These are phyloP conservation scores for Eutrigla gurnardus DNA, from an alignment of 2,797 vertebrate genomes.

Conservation along the genomic window DNA sequence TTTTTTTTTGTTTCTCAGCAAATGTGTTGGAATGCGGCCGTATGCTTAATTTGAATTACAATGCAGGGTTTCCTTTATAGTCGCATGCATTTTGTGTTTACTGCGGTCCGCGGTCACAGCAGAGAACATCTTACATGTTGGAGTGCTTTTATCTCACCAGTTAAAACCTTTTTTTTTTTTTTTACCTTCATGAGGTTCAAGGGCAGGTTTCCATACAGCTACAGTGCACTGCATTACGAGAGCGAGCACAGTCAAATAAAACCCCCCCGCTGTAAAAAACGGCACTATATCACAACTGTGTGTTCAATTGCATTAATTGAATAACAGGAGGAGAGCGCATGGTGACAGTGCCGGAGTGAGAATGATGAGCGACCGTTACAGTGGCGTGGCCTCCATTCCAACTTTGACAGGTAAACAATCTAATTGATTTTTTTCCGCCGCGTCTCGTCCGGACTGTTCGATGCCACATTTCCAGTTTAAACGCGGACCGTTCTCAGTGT, in stretches of 20 bases:
- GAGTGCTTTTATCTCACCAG: constrained; percentile 57
- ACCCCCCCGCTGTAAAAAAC: constrained; percentile 31
- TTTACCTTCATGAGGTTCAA: constrained; percentile 52
- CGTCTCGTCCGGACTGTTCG: constrained; percentile 73
- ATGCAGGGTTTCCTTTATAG: constrained; percentile 41
- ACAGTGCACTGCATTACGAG: constrained; percentile 38
- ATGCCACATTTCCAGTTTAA: constrained; percentile 77
- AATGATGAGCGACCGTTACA: constrained; percentile 75
- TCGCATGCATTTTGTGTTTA: constrained; percentile 19
- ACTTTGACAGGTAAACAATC: constrained; percentile 86
- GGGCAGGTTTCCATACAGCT: constrained; percentile 50
- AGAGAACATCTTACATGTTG: constrained; percentile 43
- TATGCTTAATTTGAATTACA: constrained; percentile 39
- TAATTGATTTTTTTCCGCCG: constrained; percentile 85
- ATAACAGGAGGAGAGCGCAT: constrained; percentile 68
- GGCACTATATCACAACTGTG: constrained; percentile 52
- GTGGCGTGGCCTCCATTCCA: constrained; percentile 75
- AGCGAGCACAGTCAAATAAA: constrained; percentile 54
- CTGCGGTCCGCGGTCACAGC: constrained; percentile 26
- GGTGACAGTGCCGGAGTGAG: constrained; percentile 77
- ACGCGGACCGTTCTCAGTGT: constrained; percentile 71
- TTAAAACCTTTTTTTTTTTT: constrained; percentile 55
- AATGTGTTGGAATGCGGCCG: constrained; percentile 15
- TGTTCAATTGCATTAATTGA: constrained; percentile 79
- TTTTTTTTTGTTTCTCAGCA: constrained; percentile 10